phyloP scores from a whole-genome alignment of 2,888 invertebrate species.

The Hofmannophila pseudospretella region DNA sequence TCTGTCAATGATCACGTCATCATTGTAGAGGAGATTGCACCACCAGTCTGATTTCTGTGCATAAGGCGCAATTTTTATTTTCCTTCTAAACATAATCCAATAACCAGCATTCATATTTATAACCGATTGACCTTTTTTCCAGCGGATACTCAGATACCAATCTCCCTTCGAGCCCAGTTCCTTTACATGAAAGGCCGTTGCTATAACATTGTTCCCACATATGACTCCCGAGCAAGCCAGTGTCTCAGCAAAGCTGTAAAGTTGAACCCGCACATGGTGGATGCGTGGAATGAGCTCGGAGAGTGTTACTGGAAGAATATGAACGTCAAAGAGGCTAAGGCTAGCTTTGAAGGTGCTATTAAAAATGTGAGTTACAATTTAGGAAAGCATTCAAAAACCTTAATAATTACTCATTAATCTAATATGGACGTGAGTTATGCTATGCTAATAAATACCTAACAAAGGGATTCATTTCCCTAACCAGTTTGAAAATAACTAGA shows the following conservation, averaged over 20 bases:
- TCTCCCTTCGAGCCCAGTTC: conserved; percentile 71
- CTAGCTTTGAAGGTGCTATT: conserved; percentile 88
- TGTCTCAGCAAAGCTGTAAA: conserved; percentile 90
- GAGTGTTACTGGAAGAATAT: conserved; percentile 93
- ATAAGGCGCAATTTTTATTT: too few species aligned
- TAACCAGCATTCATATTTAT: too few species aligned
- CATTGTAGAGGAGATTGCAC: too few species aligned
- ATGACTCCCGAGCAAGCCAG: conserved; percentile 84
- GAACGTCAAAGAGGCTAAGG: conserved; percentile 87
- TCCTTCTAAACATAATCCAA: too few species aligned
- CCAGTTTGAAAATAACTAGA: too few species aligned
- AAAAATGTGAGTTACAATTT: conserved; percentile 82
- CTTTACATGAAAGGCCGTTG: conserved; percentile 85
- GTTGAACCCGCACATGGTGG: conserved; percentile 86
- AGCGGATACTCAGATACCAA: conserved; percentile 48
- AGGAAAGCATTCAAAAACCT: too few species aligned
- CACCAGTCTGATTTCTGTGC: too few species aligned
- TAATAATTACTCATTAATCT: too few species aligned
- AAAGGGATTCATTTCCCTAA: too few species aligned
- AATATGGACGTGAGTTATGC: too few species aligned
- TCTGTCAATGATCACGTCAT: too few species aligned
- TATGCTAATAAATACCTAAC: too few species aligned
- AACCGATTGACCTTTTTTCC: background rate
- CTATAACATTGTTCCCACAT: conserved; percentile 83
- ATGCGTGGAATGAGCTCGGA: conserved; percentile 93